Conservation (phyloP, 2,797 vertebrate genomes). For the Meriones psammophilus region DNA sequence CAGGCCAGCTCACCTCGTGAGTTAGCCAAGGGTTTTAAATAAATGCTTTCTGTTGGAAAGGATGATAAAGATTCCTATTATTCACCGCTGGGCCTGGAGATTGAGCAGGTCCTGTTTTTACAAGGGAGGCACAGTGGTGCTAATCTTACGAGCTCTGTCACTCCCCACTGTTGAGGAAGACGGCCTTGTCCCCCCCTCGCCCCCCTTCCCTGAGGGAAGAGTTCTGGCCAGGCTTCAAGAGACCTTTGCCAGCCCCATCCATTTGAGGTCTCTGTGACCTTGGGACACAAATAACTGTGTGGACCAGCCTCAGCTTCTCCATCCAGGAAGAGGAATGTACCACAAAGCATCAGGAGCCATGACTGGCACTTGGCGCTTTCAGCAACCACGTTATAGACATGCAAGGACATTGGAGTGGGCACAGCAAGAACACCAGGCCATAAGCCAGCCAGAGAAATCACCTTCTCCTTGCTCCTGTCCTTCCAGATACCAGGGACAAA, state of each 20-base stretch:
- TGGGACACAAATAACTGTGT: conserved; percentile 55
- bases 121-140: conserved; percentile 56
- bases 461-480: neutral
- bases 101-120: conserved; percentile 75
- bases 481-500: conserved; percentile 58
- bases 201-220: conserved; percentile 1
- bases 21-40: conserved; percentile 88
- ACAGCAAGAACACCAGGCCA: neutral
- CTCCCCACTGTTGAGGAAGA: conserved; percentile 68
- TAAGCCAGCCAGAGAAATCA: neutral
- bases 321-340: neutral
- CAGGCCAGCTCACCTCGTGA: conserved; percentile 87
- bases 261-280: conserved; percentile 71
- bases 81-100: conserved; percentile 81
- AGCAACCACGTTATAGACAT: neutral
- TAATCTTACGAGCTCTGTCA: conserved; percentile 75
- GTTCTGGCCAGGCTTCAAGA: conserved; percentile 3
- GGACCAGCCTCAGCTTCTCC: conserved; percentile 38
- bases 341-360: neutral
- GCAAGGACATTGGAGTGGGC: neutral
- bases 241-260: neutral
- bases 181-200: neutral
- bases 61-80: conserved; percentile 87
- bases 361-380: neutral
- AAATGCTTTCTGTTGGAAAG: conserved; percentile 88